phyloP scores from a whole-genome alignment of 2,113 vertebrate species.

The Percina caprodes region DNA sequence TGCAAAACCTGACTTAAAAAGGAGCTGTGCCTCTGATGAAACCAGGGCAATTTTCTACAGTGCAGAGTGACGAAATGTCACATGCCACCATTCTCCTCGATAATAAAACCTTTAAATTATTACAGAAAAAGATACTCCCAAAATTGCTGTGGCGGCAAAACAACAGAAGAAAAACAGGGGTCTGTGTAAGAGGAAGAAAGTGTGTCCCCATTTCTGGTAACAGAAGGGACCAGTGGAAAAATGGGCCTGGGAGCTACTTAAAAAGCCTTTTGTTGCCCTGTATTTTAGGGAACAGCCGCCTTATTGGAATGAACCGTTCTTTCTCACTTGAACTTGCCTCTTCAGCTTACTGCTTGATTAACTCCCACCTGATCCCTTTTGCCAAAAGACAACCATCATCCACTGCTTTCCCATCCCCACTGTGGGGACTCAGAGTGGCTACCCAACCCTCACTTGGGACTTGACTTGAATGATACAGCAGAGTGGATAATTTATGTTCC shows the following conservation, averaged over 20 bases:
- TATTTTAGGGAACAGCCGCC: constrained; percentile 36
- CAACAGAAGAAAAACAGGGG: neutral
- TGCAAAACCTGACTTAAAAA: constrained; percentile 46
- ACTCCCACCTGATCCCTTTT: constrained; percentile 44
- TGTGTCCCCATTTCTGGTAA: constrained; percentile 16
- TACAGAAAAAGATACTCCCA: neutral
- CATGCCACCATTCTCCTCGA: neutral
- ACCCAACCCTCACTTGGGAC: neutral
- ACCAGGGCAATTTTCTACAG: constrained; percentile 6
- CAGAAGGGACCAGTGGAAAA: constrained; percentile 21
- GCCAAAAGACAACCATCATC: constrained; percentile 12
- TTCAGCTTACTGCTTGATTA: constrained; percentile 34
- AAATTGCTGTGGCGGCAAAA: neutral
- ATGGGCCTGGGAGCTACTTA: constrained; percentile 56
- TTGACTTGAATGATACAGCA: neutral
- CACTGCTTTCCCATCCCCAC: constrained; percentile 4
- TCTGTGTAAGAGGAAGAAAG: neutral
- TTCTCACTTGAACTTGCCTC: constrained; percentile 32
- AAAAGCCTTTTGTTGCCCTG: constrained; percentile 65
- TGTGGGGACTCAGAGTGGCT: neutral
- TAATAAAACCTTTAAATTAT: constrained; percentile 37
- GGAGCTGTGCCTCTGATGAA: constrained; percentile 30
- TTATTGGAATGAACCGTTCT: constrained; percentile 45
- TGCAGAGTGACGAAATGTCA: constrained; percentile 20
- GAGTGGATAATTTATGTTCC: neutral